Evolutionary conservation across 2,113 vertebrate genomes (phyloP).

Genomic region (Paramormyrops kingsleyae): DNA sequence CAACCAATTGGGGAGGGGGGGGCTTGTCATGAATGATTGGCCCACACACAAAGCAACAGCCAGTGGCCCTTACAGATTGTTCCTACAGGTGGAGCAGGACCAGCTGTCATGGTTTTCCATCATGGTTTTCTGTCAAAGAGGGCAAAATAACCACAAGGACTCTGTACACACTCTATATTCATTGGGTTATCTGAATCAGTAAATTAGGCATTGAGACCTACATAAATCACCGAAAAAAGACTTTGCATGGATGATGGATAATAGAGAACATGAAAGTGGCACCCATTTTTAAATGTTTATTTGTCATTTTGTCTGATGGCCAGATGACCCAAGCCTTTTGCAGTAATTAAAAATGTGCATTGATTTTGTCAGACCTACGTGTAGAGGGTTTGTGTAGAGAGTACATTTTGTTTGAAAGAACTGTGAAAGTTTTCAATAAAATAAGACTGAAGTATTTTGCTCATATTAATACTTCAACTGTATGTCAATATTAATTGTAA

Average conservation of each 20-base stretch:
- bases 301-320: neutral
- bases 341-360: neutral
- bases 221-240: neutral
- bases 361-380: neutral
- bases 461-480: neutral
- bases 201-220: neutral
- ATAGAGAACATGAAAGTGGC: neutral
- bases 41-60: neutral
- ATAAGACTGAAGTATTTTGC: neutral
- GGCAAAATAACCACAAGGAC: neutral
- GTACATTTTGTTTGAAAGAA: neutral
- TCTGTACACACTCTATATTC: neutral
- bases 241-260: neutral
- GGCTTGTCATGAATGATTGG: neutral
- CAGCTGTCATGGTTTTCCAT: neutral
- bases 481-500: neutral
- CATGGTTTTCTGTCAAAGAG: neutral
- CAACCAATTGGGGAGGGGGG: neutral
- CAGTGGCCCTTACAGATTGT: neutral
- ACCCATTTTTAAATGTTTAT: neutral
- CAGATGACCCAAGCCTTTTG: neutral
- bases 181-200: neutral
- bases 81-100: neutral
- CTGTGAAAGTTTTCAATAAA: neutral
- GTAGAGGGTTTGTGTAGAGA: neutral